Conservation (phyloP, 2,113 vertebrate species). For the Melierax canorus region DNA sequence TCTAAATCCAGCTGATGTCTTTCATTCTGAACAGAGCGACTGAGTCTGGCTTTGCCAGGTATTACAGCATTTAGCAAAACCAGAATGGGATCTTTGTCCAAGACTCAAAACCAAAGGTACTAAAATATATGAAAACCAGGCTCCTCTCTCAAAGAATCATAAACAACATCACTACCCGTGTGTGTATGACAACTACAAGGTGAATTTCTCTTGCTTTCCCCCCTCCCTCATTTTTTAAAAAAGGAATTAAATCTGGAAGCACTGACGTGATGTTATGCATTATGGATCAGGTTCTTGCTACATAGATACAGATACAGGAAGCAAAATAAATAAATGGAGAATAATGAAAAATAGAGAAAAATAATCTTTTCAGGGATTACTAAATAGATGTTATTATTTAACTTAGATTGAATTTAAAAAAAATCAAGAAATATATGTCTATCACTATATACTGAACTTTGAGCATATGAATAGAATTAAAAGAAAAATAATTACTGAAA, state of each 20-base stretch:
- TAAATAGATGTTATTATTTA: background rate
- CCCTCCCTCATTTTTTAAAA: background rate
- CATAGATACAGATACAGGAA: background rate
- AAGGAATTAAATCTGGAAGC: background rate
- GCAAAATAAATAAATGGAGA: background rate
- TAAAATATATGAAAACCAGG: background rate
- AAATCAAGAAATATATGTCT: background rate
- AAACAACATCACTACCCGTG: background rate
- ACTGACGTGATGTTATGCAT: accelerated
- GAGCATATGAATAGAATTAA: background rate
- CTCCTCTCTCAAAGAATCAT: background rate
- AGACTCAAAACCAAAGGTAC: background rate
- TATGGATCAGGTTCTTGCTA: background rate
- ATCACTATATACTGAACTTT: background rate
- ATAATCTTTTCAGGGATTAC: background rate
- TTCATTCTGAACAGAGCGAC: background rate
- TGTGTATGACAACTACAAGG: accelerated
- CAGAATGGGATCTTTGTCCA: background rate
- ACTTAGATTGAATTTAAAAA: background rate
- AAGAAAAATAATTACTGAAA: background rate
- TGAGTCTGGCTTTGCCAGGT: background rate
- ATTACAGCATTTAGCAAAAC: background rate
- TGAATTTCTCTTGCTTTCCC: background rate
- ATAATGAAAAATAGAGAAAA: background rate
- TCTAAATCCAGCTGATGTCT: background rate